Evolutionary conservation across 2,888 invertebrate genomes (phyloP).

Genomic region (Pristionchus arcanus): DNA sequence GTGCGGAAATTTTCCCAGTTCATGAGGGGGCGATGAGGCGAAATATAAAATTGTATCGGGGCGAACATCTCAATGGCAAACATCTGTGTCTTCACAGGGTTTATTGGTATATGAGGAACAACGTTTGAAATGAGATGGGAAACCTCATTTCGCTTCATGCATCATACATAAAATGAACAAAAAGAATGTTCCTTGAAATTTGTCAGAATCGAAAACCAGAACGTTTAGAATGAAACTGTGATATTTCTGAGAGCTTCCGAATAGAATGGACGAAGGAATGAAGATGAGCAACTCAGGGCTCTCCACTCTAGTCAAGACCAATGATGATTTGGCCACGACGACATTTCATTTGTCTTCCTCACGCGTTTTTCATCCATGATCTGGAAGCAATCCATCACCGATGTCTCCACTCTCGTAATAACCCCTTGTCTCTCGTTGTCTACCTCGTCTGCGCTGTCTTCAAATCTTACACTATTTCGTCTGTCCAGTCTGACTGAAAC

Average conservation of each 20-base stretch:
- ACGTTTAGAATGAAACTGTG: too few species aligned
- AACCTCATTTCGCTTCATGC: not conserved
- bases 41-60: not conserved
- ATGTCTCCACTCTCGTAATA: conserved; percentile 17
- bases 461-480: not conserved
- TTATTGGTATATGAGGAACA: not conserved
- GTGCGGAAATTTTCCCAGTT: not conserved
- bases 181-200: too few species aligned
- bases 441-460: not conserved
- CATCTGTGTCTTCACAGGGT: not conserved
- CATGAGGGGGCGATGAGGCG: not conserved
- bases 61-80: not conserved
- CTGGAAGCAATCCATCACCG: conserved; percentile 4
- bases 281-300: not conserved
- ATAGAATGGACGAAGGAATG: not conserved
- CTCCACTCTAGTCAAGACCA: not conserved
- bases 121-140: not conserved
- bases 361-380: not conserved
- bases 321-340: not conserved
- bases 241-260: not conserved
- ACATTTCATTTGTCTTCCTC: conserved; percentile 48
- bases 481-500: not conserved
- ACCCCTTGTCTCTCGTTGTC: not conserved
- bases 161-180: too few species aligned
- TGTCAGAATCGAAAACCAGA: too few species aligned